A percentile compares a stretch with the other conserved stretches of the same genome.
Evolutionary conservation across 2,113 vertebrate species (phyloP).

Genomic region (Malurus cyaneus): DNA sequence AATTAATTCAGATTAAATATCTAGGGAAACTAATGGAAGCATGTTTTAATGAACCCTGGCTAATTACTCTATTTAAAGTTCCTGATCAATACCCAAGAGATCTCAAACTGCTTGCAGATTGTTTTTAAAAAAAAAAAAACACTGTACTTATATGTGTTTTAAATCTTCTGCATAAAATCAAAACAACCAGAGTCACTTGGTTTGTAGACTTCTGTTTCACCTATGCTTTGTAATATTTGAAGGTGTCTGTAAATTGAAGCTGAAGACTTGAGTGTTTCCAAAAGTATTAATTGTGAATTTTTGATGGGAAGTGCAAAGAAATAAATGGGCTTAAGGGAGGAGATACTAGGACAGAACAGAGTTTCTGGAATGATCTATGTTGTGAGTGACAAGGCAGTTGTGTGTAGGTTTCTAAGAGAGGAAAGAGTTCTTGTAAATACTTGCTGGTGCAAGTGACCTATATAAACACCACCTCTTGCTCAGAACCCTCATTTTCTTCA

Average conservation of each 20-base stretch:
- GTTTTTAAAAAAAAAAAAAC: not conserved
- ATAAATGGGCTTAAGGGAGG: not conserved
- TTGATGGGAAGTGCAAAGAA: not conserved
- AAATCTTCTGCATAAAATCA: not conserved
- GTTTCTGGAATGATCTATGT: not conserved
- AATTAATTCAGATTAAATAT: slow-evolving; percentile 37
- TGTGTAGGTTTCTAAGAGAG: not conserved
- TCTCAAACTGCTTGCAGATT: not conserved
- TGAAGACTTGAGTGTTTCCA: not conserved
- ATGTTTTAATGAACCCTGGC: slow-evolving; percentile 38
- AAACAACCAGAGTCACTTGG: not conserved
- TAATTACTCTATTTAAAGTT: slow-evolving; percentile 52
- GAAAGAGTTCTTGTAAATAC: not conserved
- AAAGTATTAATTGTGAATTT: not conserved
- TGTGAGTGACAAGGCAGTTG: not conserved
- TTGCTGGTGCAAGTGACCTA: not conserved
- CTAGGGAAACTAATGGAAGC: slow-evolving; percentile 6
- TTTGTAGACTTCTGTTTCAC: not conserved
- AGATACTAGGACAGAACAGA: not conserved
- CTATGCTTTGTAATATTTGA: not conserved
- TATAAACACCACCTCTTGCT: not conserved
- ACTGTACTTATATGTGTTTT: not conserved
- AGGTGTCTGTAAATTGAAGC: not conserved
- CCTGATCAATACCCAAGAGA: slow-evolving; percentile 44
- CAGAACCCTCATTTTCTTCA: not conserved